A percentile compares a stretch with the other conserved stretches of the same genome.
These are phyloP conservation scores for Elaphurus davidianus DNA, from an alignment of 2,113 vertebrate species.

Conservation along the genomic window DNA sequence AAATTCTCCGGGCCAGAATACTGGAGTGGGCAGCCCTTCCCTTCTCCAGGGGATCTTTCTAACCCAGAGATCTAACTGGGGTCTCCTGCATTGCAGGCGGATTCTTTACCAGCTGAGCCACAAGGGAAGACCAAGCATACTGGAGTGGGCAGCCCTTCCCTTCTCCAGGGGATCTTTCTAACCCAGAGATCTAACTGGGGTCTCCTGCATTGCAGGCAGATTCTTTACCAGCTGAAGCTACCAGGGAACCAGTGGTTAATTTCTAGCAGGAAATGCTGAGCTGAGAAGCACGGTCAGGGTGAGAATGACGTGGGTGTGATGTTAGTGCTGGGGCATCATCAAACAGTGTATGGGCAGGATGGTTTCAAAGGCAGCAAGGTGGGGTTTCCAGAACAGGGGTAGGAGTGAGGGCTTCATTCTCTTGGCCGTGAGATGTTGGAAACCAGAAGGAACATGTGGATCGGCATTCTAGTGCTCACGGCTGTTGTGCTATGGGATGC, in stretches of 20 bases:
- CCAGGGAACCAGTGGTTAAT: neutral
- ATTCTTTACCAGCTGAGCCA: neutral
- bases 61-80: neutral
- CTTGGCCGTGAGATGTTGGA: neutral
- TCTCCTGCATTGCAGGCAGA: neutral
- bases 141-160: neutral
- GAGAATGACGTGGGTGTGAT: neutral
- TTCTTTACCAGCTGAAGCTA: neutral
- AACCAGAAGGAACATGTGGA: neutral
- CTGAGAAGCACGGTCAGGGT: neutral
- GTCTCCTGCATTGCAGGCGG: neutral
- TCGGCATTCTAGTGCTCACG: neutral
- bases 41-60: neutral
- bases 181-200: fast-evolving
- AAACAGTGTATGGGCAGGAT: neutral
- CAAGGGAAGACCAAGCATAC: neutral
- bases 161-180: neutral
- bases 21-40: neutral
- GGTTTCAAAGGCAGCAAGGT: neutral
- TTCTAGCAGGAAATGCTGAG: neutral
- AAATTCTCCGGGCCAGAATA: neutral
- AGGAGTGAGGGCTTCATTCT: neutral
- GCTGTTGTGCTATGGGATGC: neutral
- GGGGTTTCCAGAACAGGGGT: neutral
- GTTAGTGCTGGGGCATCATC: neutral